Conservation (phyloP, 1,140 invertebrate species). For the Achatina immaculata region DNA sequence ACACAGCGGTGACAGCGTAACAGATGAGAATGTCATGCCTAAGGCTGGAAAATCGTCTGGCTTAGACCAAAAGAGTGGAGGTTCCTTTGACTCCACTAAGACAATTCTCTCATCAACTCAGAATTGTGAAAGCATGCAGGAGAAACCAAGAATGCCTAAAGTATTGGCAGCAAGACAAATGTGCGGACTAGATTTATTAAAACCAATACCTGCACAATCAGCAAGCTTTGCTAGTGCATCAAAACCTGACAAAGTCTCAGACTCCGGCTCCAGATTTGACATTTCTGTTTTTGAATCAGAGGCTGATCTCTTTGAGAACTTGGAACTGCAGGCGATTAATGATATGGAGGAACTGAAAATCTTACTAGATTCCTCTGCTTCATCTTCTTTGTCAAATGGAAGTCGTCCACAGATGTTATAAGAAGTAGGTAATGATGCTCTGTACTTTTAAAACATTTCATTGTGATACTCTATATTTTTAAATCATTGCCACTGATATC, state of each 20-base stretch:
- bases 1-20: not conserved
- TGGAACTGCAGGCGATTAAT: slow-evolving; percentile 57
- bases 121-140: slow-evolving; percentile 8
- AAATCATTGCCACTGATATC: too few species aligned
- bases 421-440: too few species aligned
- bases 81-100: slow-evolving; percentile 1
- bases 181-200: too few species aligned
- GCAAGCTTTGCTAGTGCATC: too few species aligned
- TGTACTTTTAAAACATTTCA: too few species aligned
- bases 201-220: slow-evolving; percentile 44
- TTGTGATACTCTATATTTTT: too few species aligned
- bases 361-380: slow-evolving; percentile 11
- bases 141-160: slow-evolving; percentile 28
- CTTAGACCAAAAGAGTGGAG: not conserved
- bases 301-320: slow-evolving; percentile 58
- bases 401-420: too few species aligned
- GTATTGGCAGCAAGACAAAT: slow-evolving; percentile 46
- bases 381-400: too few species aligned
- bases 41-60: slow-evolving; percentile 34
- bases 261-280: slow-evolving; percentile 43
- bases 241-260: too few species aligned
- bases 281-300: slow-evolving; percentile 57
- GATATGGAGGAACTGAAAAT: slow-evolving; percentile 54
- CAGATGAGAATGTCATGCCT: slow-evolving; percentile 21
- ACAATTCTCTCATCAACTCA: not conserved